A percentile compares a stretch with the other conserved stretches of the same genome.
phyloP scores from a whole-genome alignment of 92 coral and sea anemone genomes.

The Micromussa lordhowensis region DNA sequence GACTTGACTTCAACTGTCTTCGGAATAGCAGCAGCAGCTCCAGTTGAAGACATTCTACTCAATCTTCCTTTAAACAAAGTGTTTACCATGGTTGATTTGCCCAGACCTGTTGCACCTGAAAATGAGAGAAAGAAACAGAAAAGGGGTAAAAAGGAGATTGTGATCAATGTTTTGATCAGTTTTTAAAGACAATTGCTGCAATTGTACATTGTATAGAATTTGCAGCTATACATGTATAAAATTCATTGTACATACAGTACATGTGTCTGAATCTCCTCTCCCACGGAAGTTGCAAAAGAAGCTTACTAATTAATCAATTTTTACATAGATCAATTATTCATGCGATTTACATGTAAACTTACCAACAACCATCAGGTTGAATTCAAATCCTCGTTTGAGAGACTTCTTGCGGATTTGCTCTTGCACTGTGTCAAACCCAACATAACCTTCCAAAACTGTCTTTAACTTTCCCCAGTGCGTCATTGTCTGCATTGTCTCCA shows the following conservation, averaged over 20 bases:
- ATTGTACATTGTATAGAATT: no score
- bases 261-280: no score
- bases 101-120: conserved; percentile 94
- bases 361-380: conserved; percentile 99
- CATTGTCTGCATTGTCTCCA: conserved; percentile 96
- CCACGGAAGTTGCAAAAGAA: no score
- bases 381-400: conserved; percentile 95
- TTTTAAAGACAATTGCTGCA: no score
- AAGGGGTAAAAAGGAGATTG: no score
- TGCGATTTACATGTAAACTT: conserved; percentile 13
- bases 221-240: neutral
- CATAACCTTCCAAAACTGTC: conserved; percentile 93
- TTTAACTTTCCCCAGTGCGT: conserved; percentile 99
- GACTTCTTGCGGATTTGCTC: conserved; percentile 99
- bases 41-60: conserved; percentile 90
- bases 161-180: no score
- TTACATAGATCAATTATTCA: neutral
- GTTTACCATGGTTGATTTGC: conserved; percentile 98
- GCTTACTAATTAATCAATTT: no score
- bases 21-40: conserved; percentile 81
- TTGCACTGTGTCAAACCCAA: conserved; percentile 98
- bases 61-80: conserved; percentile 93
- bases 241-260: no score
- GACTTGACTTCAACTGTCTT: conserved; percentile 97
- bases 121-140: neutral